These are phyloP conservation scores for Chrysaora quinquecirrha DNA, from an alignment of 30 jellyfish, hydroid and myxozoan genomes.

Conservation along the genomic window DNA sequence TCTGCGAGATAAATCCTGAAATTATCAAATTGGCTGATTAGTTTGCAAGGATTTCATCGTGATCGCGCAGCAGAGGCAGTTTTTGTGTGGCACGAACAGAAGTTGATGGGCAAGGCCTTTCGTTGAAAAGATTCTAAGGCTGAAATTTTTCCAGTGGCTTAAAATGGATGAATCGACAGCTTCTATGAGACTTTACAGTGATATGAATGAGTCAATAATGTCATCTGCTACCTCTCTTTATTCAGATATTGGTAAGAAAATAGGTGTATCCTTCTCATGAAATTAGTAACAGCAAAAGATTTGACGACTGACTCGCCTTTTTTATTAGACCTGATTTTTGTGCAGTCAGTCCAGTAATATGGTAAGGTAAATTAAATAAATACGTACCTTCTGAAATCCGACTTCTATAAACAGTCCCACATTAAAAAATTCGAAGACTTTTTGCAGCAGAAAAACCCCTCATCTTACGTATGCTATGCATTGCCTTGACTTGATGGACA, in stretches of 20 bases:
- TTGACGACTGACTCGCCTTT: no score
- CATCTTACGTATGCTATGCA: no score
- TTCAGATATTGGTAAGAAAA: slow-evolving; percentile 45
- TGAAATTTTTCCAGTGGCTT: neutral
- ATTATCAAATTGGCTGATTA: neutral
- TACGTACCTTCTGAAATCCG: no score
- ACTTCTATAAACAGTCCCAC: no score
- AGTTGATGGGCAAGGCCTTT: neutral
- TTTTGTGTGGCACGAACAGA: neutral
- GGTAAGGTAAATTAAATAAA: no score
- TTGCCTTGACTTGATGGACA: no score
- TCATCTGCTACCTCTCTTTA: slow-evolving; percentile 48
- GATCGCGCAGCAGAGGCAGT: neutral
- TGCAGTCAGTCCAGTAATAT: no score
- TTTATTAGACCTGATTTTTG: no score
- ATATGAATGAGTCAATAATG: slow-evolving; percentile 46
- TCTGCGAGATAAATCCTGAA: neutral
- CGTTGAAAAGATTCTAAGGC: neutral
- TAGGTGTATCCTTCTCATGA: no score
- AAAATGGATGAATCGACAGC: slow-evolving; percentile 27
- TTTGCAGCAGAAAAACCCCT: no score
- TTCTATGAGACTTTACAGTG: slow-evolving; percentile 31
- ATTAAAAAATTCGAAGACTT: no score
- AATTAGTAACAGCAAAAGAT: no score
- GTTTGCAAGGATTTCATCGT: neutral